Percentiles rank a stretch among this genome's conserved stretches.
Conservation (phyloP, 1,140 invertebrate species). For the Drosophila kurseongensis region DNA sequence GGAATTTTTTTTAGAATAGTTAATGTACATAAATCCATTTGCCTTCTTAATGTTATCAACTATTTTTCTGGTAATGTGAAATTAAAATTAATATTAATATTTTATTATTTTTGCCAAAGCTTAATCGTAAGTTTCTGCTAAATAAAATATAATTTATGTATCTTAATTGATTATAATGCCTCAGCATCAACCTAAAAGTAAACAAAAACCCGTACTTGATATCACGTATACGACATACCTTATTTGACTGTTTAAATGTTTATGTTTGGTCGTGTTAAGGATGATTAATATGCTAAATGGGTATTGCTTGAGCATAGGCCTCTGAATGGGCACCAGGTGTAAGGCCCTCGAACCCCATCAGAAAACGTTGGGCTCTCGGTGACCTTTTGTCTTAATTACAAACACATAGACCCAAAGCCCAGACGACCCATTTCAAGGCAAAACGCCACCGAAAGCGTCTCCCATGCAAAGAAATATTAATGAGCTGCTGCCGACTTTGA, state of each 20-base stretch:
- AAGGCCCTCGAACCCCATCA: background rate
- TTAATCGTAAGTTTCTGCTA: background rate
- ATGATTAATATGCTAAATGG: slow-evolving; percentile 49
- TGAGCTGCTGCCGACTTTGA: slow-evolving; percentile 34
- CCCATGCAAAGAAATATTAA: slow-evolving; percentile 49
- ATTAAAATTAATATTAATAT: no score
- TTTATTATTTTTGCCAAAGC: no score
- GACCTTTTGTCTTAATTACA: slow-evolving; percentile 54
- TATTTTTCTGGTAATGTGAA: no score
- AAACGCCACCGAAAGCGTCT: slow-evolving; percentile 29
- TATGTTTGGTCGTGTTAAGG: slow-evolving; percentile 11
- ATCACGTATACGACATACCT: slow-evolving; percentile 35
- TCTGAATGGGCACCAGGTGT: slow-evolving; percentile 33
- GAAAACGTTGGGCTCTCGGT: slow-evolving; percentile 3
- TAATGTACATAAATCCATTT: background rate
- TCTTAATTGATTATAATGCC: background rate
- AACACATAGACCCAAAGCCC: slow-evolving; percentile 9
- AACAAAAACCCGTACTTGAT: slow-evolving; percentile 4
- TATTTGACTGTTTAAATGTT: slow-evolving; percentile 32
- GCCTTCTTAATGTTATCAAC: background rate
- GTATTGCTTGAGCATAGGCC: slow-evolving; percentile 18
- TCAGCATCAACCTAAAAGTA: background rate
- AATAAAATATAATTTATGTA: no score
- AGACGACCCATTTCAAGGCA: slow-evolving; percentile 40
- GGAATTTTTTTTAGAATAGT: background rate